A percentile compares a stretch with the other conserved stretches of the same genome.
Evolutionary conservation across 2,888 invertebrate species (phyloP).

Genomic region (Drosophila koepferae): DNA sequence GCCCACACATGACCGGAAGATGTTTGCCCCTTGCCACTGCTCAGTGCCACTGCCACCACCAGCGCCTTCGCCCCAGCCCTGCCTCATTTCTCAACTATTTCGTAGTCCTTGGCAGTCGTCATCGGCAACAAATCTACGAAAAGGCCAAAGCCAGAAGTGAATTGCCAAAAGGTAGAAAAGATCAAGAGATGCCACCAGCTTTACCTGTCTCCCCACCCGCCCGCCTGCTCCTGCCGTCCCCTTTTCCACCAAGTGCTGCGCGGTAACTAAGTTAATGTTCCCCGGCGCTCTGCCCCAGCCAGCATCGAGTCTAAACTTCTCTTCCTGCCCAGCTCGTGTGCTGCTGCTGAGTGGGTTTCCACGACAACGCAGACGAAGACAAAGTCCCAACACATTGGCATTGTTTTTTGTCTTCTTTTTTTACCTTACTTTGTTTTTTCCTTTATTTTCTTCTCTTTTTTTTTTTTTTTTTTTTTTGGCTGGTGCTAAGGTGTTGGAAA

Average conservation of each 20-base stretch:
- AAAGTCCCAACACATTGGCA: slow-evolving; percentile 59
- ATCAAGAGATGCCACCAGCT: slow-evolving; percentile 1
- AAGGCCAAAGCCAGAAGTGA: slow-evolving; percentile 45
- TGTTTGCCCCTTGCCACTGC: slow-evolving; percentile 7
- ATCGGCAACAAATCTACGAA: slow-evolving; percentile 59
- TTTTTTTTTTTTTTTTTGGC: slow-evolving; percentile 24
- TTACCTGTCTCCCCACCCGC: background rate
- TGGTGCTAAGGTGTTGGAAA: slow-evolving; percentile 76
- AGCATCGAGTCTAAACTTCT: slow-evolving; percentile 8
- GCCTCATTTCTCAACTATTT: slow-evolving; percentile 1
- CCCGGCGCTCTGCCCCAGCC: background rate
- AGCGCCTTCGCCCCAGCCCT: background rate
- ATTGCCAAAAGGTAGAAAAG: slow-evolving; percentile 41
- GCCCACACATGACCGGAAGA: slow-evolving; percentile 63
- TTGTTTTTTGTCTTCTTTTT: slow-evolving; percentile 46
- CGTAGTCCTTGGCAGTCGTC: slow-evolving; percentile 58
- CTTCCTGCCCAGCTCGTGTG: slow-evolving; percentile 22
- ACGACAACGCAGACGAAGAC: slow-evolving; percentile 30
- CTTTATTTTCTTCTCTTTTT: background rate
- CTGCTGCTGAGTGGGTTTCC: slow-evolving; percentile 13
- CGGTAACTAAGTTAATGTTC: slow-evolving; percentile 61
- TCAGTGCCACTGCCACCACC: background rate
- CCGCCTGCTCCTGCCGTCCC: background rate
- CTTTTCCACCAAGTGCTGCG: slow-evolving; percentile 28
- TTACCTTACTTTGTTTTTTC: slow-evolving; percentile 8